A percentile compares a stretch with the other conserved stretches of the same genome.
These are phyloP conservation scores for Alces alces DNA, from an alignment of 2,113 vertebrate genomes.

Conservation along the genomic window DNA sequence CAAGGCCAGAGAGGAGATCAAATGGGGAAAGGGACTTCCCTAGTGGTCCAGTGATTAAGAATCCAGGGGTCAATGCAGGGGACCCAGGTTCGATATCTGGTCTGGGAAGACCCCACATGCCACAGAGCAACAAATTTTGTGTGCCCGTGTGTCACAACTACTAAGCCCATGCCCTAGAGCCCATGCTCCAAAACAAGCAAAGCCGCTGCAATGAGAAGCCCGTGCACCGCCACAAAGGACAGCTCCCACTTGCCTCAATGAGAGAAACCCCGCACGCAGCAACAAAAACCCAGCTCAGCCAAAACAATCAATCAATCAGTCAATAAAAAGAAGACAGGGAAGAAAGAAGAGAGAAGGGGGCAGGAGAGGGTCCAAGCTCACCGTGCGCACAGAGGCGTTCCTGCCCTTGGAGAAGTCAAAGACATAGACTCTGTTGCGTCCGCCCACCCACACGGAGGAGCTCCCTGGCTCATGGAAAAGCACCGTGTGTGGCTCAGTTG, in stretches of 20 bases:
- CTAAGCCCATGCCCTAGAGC: not conserved
- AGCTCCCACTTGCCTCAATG: not conserved
- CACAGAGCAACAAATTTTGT: not conserved
- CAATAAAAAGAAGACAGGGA: not conserved
- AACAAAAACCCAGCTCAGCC: not conserved
- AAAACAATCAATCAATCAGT: not conserved
- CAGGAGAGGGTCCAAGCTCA: slow-evolving; percentile 15
- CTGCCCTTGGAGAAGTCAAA: slow-evolving; percentile 69
- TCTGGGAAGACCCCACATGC: not conserved
- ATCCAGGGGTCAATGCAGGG: not conserved
- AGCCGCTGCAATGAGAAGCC: not conserved
- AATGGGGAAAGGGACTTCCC: not conserved
- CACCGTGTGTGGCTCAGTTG: slow-evolving; percentile 71
- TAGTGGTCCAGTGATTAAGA: not conserved
- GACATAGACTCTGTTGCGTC: slow-evolving; percentile 75
- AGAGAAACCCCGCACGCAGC: not conserved
- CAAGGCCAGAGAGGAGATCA: not conserved
- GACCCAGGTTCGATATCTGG: not conserved
- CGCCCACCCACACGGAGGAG: slow-evolving; percentile 74
- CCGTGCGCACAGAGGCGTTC: slow-evolving; percentile 34
- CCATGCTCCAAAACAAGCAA: not conserved
- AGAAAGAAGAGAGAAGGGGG: too few relatives aligned
- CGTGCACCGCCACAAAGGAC: rapidly evolving
- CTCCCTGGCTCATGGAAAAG: slow-evolving; percentile 77
- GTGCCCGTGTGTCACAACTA: not conserved